Evolutionary conservation across 2,888 invertebrate species (phyloP), one percentile per base, ranked within the genome.

Genomic region (Eledone cirrhosa): DNA sequence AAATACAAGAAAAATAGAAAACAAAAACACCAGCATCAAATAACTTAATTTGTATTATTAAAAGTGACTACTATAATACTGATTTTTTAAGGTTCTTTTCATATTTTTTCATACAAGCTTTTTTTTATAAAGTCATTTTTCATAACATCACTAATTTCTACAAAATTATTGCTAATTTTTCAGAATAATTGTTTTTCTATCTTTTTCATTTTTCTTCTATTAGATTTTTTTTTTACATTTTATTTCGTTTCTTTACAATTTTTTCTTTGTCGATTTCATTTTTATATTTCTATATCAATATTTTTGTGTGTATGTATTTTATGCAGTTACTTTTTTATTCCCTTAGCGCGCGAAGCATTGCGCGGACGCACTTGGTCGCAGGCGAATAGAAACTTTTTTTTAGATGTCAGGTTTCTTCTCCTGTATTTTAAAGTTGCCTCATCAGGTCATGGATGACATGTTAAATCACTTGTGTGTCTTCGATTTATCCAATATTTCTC

Each of bases 181-280:
- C 76, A 76, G 76, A 76, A 48, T 76, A 76, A 76, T 76, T 76
- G 47, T 76, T 76, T 76, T 76, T 76, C 48, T 63, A 63, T 76
- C 72, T 72, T 72, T 41, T 31, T 72, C 72, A 41, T 72, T 41
- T 41, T 41, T 41, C 41, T 41, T 41, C 41, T 41, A 41, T 41
- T 41, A 41, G 72, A 72, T 72, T 72, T 72, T 72, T 67, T 72
- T 72, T 33, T 33, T n/a, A 29, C n/a, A 31, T 41, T 72, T 72
- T 72, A 41, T 31, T 72, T 41, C 31, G 72, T 41, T 33, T 41
- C 41, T 72, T 72, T 72, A 33, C 33, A 24, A 33, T 69, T 69
- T 24, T 31, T 69, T 72, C 33, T 27, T 72, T 33, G n/a, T 27
- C 41, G 16, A 24, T 72, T 41, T 41, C 41, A 41, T 72, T 41